Evolutionary conservation across 2,113 vertebrate genomes (phyloP).

Genomic region (Crotalus helleri): DNA sequence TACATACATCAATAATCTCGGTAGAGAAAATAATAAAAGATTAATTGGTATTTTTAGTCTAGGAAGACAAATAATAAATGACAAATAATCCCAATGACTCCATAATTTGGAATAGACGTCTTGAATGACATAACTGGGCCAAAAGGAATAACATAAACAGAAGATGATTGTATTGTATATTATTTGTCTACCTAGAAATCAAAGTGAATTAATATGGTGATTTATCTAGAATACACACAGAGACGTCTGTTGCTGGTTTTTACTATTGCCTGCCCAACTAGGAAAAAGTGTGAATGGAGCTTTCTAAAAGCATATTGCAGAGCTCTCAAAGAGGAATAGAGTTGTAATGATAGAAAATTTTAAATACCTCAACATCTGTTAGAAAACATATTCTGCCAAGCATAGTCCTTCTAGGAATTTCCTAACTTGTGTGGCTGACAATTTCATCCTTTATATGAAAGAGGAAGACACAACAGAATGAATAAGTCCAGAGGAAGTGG

Average conservation of each 20-base stretch:
- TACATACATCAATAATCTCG: not conserved
- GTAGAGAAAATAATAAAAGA: not conserved
- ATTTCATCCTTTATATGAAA: not conserved
- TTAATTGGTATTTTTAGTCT: not conserved
- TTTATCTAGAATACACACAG: not conserved
- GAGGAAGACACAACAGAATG: not conserved
- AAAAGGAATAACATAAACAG: not conserved
- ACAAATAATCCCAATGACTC: not conserved
- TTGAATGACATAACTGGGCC: not conserved
- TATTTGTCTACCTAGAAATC: not conserved
- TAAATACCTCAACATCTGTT: not conserved
- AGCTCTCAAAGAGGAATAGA: not conserved
- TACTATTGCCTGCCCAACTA: not conserved
- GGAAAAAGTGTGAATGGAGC: not conserved
- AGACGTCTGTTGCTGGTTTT: not conserved
- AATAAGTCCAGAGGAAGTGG: not conserved
- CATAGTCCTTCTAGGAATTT: not conserved
- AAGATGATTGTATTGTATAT: not conserved
- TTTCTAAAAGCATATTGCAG: not conserved
- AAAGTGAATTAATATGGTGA: not conserved
- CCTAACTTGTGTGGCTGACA: not conserved
- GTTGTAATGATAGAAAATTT: not conserved
- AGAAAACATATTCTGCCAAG: not conserved
- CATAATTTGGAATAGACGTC: not conserved
- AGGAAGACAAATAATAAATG: not conserved